Percentiles rank a stretch among this genome's conserved stretches.
Conservation (phyloP, 2,797 vertebrate genomes). For the Podarcis siculus region DNA sequence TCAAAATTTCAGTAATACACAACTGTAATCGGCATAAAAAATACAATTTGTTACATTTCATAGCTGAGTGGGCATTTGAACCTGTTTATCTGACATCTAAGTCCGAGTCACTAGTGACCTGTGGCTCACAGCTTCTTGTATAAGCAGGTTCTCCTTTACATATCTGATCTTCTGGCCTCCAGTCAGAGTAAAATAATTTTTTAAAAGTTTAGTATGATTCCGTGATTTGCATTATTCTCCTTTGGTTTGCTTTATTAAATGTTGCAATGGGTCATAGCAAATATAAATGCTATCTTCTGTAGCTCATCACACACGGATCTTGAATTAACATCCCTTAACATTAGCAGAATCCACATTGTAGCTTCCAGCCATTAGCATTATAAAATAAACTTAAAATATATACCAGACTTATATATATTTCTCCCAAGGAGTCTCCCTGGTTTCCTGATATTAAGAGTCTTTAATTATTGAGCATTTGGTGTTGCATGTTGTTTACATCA, state of each 20-base stretch:
- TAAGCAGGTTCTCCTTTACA: neutral
- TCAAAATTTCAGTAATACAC: neutral
- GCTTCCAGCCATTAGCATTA: neutral
- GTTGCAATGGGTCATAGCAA: constrained; percentile 19
- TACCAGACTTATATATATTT: neutral
- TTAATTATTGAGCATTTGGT: constrained; percentile 38
- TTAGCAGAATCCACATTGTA: neutral
- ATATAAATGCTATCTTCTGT: constrained; percentile 20
- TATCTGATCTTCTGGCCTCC: neutral
- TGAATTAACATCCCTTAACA: neutral
- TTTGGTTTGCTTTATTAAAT: neutral
- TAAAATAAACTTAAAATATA: neutral
- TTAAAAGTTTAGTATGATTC: neutral
- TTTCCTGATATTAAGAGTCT: constrained; percentile 1
- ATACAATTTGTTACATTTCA: neutral
- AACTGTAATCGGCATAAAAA: neutral
- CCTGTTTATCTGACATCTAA: neutral
- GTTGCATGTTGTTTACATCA: constrained; percentile 25
- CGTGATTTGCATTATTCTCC: neutral
- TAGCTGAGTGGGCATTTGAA: neutral
- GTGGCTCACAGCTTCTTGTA: neutral
- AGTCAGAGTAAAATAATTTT: neutral
- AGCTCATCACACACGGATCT: neutral
- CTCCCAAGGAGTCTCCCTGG: constrained; percentile 9
- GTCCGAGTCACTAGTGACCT: no score